These are phyloP conservation scores for Heteropelma amictum DNA, from an alignment of 2,888 invertebrate genomes.

Conservation along the genomic window DNA sequence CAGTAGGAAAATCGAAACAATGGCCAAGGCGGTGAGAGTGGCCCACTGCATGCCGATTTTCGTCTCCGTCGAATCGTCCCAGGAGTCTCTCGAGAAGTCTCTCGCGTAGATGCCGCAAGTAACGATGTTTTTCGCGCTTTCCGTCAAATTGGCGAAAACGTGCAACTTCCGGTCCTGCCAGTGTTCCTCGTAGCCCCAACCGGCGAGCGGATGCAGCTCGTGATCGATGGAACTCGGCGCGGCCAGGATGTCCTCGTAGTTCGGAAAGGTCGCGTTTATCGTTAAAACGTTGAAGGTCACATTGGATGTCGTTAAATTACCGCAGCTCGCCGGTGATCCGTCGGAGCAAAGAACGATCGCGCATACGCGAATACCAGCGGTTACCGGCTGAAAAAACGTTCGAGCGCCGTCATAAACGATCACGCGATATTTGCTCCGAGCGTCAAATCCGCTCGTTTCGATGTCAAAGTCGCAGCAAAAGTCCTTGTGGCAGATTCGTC, in stretches of 20 bases:
- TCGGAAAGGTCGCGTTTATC: conserved; percentile 58
- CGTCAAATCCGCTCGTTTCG: conserved; percentile 34
- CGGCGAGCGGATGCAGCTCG: conserved; percentile 58
- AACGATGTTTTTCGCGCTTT: conserved; percentile 57
- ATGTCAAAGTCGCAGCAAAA: conserved; percentile 68
- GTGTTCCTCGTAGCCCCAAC: conserved; percentile 57
- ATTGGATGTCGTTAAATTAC: conserved; percentile 42
- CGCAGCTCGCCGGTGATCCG: conserved; percentile 67
- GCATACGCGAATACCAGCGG: conserved; percentile 67
- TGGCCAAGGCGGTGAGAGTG: conserved; percentile 42
- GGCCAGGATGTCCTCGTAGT: conserved; percentile 56
- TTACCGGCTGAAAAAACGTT: conserved; percentile 46
- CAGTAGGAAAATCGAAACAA: conserved; percentile 43
- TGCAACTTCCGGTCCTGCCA: conserved; percentile 31
- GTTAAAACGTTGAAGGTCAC: conserved; percentile 58
- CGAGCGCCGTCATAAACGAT: conserved; percentile 69
- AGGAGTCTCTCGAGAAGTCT: conserved; percentile 50
- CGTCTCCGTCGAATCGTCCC: neutral
- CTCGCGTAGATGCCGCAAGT: conserved; percentile 67
- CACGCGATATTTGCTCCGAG: conserved; percentile 68
- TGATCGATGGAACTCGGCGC: conserved; percentile 59
- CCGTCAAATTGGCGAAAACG: conserved; percentile 53
- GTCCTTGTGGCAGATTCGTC: conserved; percentile 55
- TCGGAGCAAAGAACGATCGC: conserved; percentile 70
- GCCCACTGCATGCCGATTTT: conserved; percentile 42